Conservation (phyloP, 1,140 invertebrate genomes). For the Halesus radiatus region DNA sequence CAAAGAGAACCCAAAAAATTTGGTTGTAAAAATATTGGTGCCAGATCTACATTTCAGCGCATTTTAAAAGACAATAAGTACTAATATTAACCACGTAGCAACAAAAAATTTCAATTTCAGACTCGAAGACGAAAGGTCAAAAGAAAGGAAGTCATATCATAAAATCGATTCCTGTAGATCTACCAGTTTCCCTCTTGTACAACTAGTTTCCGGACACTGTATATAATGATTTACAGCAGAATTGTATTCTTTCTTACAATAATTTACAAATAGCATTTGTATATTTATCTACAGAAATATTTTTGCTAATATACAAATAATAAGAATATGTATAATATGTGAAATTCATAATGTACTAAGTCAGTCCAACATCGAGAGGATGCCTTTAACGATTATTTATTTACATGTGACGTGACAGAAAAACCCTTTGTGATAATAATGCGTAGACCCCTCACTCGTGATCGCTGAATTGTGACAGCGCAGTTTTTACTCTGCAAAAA, state of each 20-base stretch:
- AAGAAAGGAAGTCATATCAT: too few relatives aligned
- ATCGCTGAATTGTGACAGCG: constrained; percentile 54
- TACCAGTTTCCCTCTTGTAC: too few relatives aligned
- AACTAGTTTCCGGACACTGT: too few relatives aligned
- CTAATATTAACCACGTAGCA: too few relatives aligned
- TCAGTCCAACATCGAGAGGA: constrained; percentile 56
- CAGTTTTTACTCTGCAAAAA: constrained; percentile 56
- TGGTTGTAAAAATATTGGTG: too few relatives aligned
- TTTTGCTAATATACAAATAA: constrained; percentile 55
- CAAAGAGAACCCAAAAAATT: too few relatives aligned
- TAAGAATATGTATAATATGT: constrained; percentile 44
- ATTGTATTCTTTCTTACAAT: constrained; percentile 21
- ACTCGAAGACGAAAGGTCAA: too few relatives aligned
- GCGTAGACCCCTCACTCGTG: constrained; percentile 47
- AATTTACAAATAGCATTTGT: constrained; percentile 49
- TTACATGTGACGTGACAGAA: constrained; percentile 51
- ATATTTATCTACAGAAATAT: constrained; percentile 57
- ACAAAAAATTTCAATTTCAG: too few relatives aligned
- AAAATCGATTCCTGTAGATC: too few relatives aligned
- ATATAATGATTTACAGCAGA: constrained; percentile 5
- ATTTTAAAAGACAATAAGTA: too few relatives aligned
- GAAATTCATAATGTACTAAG: constrained; percentile 49
- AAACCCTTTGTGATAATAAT: constrained; percentile 35
- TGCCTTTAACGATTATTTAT: constrained; percentile 50
- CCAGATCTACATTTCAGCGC: too few relatives aligned